Conservation (phyloP, 2,888 invertebrate species). For the Leptinotarsa haldemani region DNA sequence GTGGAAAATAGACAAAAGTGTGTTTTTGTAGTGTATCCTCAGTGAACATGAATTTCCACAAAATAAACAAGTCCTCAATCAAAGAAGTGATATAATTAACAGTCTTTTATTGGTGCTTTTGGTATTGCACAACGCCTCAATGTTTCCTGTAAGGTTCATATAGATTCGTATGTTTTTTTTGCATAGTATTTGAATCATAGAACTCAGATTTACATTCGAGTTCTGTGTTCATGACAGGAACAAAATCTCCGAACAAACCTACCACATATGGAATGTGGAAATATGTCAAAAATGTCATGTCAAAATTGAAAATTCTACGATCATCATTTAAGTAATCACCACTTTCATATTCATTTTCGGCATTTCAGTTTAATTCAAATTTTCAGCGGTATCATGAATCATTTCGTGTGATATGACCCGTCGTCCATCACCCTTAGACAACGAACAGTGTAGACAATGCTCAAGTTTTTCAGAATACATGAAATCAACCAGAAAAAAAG, state of each 20-base stretch:
- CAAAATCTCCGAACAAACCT: not conserved
- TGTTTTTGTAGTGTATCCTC: no score
- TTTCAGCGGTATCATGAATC: conserved; percentile 45
- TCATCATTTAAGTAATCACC: conserved; percentile 15
- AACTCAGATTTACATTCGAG: no score
- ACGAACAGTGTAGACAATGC: conserved; percentile 64
- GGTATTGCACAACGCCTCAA: no score
- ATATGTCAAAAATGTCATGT: conserved; percentile 5
- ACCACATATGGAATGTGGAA: not conserved
- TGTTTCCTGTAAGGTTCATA: no score
- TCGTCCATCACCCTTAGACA: conserved; percentile 62
- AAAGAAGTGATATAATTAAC: no score
- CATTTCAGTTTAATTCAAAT: conserved; percentile 28
- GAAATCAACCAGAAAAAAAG: conserved; percentile 59
- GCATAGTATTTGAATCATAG: no score
- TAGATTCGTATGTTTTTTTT: no score
- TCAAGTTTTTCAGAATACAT: conserved; percentile 64
- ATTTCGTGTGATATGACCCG: conserved; percentile 58
- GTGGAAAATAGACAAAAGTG: no score
- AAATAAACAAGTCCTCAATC: no score
- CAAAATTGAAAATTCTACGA: not conserved
- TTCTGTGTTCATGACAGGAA: not conserved
- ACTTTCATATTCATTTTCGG: conserved; percentile 18
- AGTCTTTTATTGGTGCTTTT: no score
- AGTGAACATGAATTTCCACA: no score